Conservation (phyloP, 2,113 vertebrate species). For the Vireo altiloquus region DNA sequence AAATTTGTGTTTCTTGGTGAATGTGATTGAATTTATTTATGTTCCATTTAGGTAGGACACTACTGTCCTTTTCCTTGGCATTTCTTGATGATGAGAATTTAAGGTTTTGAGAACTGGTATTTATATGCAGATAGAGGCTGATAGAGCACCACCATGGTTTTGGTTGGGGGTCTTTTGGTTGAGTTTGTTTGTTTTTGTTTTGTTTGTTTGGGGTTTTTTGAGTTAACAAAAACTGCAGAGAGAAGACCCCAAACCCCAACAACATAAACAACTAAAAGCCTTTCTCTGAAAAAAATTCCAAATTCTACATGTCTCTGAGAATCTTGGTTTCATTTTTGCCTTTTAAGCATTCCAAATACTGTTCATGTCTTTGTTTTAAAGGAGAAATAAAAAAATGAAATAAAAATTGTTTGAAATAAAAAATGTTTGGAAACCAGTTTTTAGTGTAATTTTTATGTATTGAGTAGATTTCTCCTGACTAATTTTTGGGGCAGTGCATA, state of each 20-base stretch:
- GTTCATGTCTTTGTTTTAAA: not conserved
- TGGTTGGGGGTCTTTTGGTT: not conserved
- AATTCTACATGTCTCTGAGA: not conserved
- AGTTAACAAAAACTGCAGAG: not conserved
- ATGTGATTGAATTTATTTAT: fast-evolving
- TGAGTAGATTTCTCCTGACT: not conserved
- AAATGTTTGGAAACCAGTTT: not conserved
- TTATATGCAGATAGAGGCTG: not conserved
- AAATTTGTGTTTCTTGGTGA: not conserved
- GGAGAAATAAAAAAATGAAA: no score
- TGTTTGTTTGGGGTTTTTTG: not conserved
- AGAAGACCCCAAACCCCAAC: not conserved
- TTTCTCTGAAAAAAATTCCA: not conserved
- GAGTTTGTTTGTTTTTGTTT: not conserved
- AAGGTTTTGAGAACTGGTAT: not conserved
- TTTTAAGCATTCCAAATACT: not conserved
- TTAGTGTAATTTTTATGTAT: not conserved
- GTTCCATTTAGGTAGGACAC: not conserved
- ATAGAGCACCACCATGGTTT: not conserved
- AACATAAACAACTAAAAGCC: not conserved
- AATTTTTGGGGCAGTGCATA: not conserved
- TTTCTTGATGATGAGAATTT: not conserved
- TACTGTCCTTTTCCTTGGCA: not conserved
- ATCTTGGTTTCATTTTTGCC: not conserved
- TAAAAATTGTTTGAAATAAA: not conserved